Base-by-base conservation (phyloP, 2,888 invertebrate species). In the Clunio marinus region DNA sequence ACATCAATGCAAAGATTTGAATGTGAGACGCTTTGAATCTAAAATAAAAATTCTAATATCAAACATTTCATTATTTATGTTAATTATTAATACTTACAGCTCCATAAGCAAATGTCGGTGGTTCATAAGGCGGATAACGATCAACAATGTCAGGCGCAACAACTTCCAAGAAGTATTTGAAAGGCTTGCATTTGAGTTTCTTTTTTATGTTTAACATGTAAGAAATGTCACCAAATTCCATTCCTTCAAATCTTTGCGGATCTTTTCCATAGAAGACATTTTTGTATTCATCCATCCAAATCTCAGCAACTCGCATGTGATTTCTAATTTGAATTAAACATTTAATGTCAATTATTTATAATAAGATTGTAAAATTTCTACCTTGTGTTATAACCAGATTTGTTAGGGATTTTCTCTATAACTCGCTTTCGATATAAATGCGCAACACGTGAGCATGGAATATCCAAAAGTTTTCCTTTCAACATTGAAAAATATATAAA, bases 101-200 rank as follows among this genome's bases (percentile, higher is more conserved):
- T 63, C 87, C 88, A 58, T 76, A 75, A 1, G 86, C 86, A 71
- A 83, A 81, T 70, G 85, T n/a, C n/a, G n/a, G 83, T 2, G 83
- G 83, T 71, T 87, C 87, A 2, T 87, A 78, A 0, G 85, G 84
- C 2, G 88, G 88, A 73, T 87, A 88, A 84, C 81, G 1, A 81
- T 77, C 69, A 85, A 77, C 73, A 88, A 95, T 81, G 76, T 98
- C 97, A 75, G 94, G 96, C 0, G 96, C 96, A 22, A 98, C 83
- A 74, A 91, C 87, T 69, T 91, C 87, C 83, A 98, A 93, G 75
- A 93, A 97, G 96, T 97, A 97, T 71, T 88, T 88, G 80, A 98
- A 97, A 0, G 93, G 81, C 76, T 94, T 95, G 80, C 97, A 98
- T 2, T 90, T 79, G 1, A 96, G 81, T 20, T 80, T 82, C 57